Evolutionary conservation across 2,888 invertebrate species (phyloP).

Genomic region (Trilocha varians): DNA sequence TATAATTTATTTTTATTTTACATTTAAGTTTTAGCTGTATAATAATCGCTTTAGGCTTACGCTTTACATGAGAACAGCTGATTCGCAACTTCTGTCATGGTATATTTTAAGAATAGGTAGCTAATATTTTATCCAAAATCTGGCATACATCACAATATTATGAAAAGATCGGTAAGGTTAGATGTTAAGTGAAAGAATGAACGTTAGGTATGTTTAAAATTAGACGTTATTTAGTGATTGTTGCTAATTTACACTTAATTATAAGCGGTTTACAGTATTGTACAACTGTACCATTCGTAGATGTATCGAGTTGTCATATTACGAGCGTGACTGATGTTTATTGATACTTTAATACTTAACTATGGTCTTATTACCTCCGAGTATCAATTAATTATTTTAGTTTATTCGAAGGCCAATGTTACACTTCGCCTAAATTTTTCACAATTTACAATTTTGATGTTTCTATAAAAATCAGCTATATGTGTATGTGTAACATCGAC

Average conservation of each 20-base stretch:
- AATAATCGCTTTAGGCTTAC: constrained; percentile 55
- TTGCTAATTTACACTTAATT: constrained; percentile 47
- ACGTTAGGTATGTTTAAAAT: constrained; percentile 52
- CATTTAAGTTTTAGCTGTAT: constrained; percentile 57
- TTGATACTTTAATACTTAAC: constrained; percentile 62
- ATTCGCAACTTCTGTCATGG: constrained; percentile 42
- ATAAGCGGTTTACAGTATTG: constrained; percentile 29
- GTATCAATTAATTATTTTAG: constrained; percentile 68
- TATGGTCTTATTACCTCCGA: constrained; percentile 72
- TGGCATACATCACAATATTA: constrained; percentile 55
- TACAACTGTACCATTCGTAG: constrained; percentile 31
- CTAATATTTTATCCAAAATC: constrained; percentile 46
- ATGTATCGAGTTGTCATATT: constrained; percentile 35
- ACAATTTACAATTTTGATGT: constrained; percentile 10
- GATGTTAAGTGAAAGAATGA: constrained; percentile 43
- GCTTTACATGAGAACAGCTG: constrained; percentile 49
- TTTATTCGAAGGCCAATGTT: constrained; percentile 42
- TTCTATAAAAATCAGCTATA: constrained; percentile 12
- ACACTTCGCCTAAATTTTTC: constrained; percentile 27
- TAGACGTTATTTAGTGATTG: constrained; percentile 55
- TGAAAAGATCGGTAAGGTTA: constrained; percentile 48
- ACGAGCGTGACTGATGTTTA: constrained; percentile 59
- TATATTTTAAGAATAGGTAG: constrained; percentile 60
- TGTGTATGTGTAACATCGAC: constrained; percentile 39
- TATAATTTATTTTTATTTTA: constrained; percentile 58